These are phyloP conservation scores for Cheirogaleus medius DNA, from an alignment of 2,113 vertebrate species.

Conservation along the genomic window DNA sequence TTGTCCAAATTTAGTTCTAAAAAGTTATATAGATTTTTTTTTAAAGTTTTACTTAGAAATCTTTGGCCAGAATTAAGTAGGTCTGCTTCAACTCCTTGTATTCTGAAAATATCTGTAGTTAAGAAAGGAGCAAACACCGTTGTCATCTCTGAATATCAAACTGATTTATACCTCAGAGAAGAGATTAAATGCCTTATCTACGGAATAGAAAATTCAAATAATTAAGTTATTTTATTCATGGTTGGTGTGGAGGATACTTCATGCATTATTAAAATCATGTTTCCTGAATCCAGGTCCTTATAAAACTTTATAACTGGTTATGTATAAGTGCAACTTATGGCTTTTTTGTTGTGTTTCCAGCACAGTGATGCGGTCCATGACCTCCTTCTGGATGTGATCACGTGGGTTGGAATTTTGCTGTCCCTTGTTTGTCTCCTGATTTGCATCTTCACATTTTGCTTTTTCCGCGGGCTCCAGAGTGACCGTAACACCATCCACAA, in stretches of 20 bases:
- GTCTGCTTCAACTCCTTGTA: neutral
- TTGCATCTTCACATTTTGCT: conserved; percentile 99
- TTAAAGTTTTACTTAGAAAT: neutral
- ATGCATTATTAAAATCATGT: neutral
- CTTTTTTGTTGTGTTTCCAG: conserved; percentile 83
- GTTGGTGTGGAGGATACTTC: neutral
- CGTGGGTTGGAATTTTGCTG: conserved; percentile 98
- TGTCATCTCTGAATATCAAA: neutral
- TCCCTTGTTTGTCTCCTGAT: conserved; percentile 98
- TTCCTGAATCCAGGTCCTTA: neutral
- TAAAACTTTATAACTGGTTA: neutral
- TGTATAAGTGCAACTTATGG: neutral
- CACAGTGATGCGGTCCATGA: conserved; percentile 93
- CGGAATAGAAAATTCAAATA: neutral
- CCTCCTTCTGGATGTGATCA: conserved; percentile 97
- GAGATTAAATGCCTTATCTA: neutral
- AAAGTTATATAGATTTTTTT: neutral
- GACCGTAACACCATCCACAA: conserved; percentile 99
- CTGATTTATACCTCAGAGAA: neutral
- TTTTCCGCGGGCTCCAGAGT: conserved; percentile 98
- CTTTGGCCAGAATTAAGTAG: neutral
- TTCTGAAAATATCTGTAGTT: neutral
- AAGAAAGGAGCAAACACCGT: neutral
- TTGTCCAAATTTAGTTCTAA: neutral
- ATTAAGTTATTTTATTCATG: neutral